Evolutionary conservation across 2,113 vertebrate genomes (phyloP).

Genomic region (Morphnarchus princeps): DNA sequence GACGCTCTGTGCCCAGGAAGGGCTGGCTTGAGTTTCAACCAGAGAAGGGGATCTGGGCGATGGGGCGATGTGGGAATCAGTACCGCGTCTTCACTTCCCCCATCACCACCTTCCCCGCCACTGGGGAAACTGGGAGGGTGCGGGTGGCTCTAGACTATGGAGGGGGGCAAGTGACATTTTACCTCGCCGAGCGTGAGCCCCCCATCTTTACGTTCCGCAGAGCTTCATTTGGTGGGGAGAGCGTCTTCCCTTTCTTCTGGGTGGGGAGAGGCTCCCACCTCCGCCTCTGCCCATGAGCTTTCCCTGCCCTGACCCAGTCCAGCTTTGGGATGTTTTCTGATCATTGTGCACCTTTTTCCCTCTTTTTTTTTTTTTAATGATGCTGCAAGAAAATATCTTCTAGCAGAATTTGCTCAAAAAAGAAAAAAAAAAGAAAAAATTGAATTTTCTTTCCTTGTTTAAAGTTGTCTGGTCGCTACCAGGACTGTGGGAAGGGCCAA

Average conservation of each 20-base stretch:
- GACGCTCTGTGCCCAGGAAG: not conserved
- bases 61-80: not conserved
- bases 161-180: not conserved
- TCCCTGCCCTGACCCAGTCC: too few relatives aligned
- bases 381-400: not conserved
- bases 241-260: not conserved
- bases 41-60: not conserved
- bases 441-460: not conserved
- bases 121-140: not conserved
- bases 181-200: fast-evolving
- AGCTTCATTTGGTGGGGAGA: not conserved
- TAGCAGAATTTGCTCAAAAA: not conserved
- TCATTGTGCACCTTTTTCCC: fast-evolving
- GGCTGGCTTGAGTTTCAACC: not conserved
- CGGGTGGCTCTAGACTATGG: not conserved
- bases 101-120: not conserved
- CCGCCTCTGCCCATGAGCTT: not conserved
- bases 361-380: not conserved
- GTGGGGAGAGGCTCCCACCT: not conserved
- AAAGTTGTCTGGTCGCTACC: not conserved
- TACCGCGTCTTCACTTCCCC: not conserved
- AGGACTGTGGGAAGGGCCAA: not conserved
- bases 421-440: too few relatives aligned
- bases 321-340: too few relatives aligned
- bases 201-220: not conserved